Evolutionary conservation across 2,797 vertebrate species (phyloP), one percentile per base, ranked within the genome.

Genomic region (Crenichthys baileyi): DNA sequence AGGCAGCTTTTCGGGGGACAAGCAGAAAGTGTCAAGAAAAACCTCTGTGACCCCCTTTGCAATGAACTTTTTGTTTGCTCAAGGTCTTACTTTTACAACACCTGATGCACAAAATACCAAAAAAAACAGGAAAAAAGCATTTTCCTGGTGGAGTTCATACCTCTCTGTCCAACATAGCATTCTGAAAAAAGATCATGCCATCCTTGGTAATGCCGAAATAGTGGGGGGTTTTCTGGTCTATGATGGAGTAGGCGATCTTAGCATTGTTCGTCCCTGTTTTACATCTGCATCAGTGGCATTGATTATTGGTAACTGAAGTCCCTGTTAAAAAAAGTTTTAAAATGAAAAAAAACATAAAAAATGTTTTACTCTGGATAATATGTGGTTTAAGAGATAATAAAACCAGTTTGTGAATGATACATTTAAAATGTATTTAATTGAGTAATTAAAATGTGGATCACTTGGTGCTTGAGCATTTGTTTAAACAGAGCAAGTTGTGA

Each of bases 281-380:
- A n/a, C 97, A 91, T 99, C 98, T 41, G 91, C 94, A 83, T 99
- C 98, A 0, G 89, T 96, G 53, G 97, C 98, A 0, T 0, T 88
- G 87, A 98, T 72, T 85, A 90, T 93, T 91, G 96, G 96, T 95
- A 56, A 98, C 93, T n/a, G 88, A 0, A 0, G 95, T 96, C 11
- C 84, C 98, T 99, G 91, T 70, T 70, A 26, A 84, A 74, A 72
- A 83, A 22, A 78, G 5, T 20, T 82, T 58, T n/a, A 75, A 75
- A 73, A 70, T 58, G 0, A 74, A 74, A 77, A 39, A 18, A 29
- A 16, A 50, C 24, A 29, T 63, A 36, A 26, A 29, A 4, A 12
- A 16, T 5, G 53, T 7, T 15, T 26, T 29, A 39, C 31, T 6
- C 15, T 39, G 11, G 24, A 1, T 39, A 11, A 58, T 53, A 20